These are phyloP conservation scores for Electrophaes corylata DNA, from an alignment of 2,888 invertebrate genomes.

Conservation along the genomic window DNA sequence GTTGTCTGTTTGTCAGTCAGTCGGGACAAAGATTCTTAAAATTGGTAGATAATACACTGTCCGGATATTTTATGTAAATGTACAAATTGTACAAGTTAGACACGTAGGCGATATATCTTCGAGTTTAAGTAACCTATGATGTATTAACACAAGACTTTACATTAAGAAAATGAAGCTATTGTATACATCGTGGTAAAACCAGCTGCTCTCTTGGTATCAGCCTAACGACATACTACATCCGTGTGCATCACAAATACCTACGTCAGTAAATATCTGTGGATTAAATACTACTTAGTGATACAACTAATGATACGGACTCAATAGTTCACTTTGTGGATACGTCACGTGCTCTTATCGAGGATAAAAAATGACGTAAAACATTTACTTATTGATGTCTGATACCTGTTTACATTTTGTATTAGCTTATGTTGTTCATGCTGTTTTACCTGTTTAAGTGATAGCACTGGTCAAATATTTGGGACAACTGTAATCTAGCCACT, in stretches of 20 bases:
- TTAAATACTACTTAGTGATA: constrained; percentile 7
- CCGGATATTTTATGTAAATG: too few species aligned
- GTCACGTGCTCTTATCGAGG: constrained; percentile 32
- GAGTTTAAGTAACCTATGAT: too few species aligned
- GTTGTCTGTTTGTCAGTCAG: too few species aligned
- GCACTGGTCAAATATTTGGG: neutral
- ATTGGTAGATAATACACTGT: too few species aligned
- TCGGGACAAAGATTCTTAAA: too few species aligned
- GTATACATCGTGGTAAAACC: too few species aligned
- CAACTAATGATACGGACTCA: constrained; percentile 7
- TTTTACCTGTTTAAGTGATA: neutral
- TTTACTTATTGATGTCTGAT: neutral
- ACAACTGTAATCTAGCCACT: neutral
- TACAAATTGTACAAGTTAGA: too few species aligned
- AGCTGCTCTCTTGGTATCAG: neutral
- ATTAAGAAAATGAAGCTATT: too few species aligned
- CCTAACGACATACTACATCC: neutral
- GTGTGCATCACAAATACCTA: constrained; percentile 2
- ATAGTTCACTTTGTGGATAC: constrained; percentile 8
- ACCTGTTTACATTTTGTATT: constrained; percentile 3
- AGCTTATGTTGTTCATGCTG: constrained; percentile 1
- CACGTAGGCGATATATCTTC: too few species aligned
- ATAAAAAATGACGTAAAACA: constrained; percentile 39
- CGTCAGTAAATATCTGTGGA: constrained; percentile 22
- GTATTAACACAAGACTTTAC: too few species aligned